These are phyloP conservation scores for Accipiter cooperii DNA, from an alignment of 2,113 vertebrate species.

Conservation along the genomic window DNA sequence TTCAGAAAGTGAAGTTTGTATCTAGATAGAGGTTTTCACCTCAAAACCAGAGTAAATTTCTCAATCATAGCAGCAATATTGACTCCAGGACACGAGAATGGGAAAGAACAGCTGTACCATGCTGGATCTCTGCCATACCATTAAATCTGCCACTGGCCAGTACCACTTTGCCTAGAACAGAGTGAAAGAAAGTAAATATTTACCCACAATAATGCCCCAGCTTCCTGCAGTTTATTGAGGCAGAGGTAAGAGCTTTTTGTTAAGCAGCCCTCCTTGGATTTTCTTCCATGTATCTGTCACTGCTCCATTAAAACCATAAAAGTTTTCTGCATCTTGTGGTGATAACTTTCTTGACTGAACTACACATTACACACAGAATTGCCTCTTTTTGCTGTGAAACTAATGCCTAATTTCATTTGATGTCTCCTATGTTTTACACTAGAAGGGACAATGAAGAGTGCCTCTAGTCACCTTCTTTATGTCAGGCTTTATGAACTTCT, in stretches of 20 bases:
- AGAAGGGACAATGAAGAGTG: not conserved
- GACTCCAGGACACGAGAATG: not conserved
- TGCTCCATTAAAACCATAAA: not conserved
- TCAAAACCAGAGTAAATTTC: not conserved
- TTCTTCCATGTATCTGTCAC: not conserved
- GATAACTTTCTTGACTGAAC: not conserved
- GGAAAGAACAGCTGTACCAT: not conserved
- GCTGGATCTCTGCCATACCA: not conserved
- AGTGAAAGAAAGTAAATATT: not conserved
- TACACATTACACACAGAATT: not conserved
- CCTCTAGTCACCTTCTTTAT: not conserved
- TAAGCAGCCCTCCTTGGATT: not conserved
- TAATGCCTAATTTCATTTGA: not conserved
- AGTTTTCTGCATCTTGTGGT: not conserved
- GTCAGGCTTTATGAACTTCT: not conserved
- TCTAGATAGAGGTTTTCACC: slow-evolving; percentile 4
- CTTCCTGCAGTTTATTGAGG: not conserved
- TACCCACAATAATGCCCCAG: not conserved
- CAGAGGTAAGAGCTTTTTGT: not conserved
- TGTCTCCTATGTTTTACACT: not conserved
- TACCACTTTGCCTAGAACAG: not conserved
- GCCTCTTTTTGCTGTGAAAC: not conserved
- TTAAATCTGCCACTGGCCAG: not conserved
- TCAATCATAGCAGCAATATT: not conserved
- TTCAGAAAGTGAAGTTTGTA: not conserved